These are phyloP conservation scores for Venusia cambrica DNA, from an alignment of 2,888 invertebrate species.

Conservation along the genomic window DNA sequence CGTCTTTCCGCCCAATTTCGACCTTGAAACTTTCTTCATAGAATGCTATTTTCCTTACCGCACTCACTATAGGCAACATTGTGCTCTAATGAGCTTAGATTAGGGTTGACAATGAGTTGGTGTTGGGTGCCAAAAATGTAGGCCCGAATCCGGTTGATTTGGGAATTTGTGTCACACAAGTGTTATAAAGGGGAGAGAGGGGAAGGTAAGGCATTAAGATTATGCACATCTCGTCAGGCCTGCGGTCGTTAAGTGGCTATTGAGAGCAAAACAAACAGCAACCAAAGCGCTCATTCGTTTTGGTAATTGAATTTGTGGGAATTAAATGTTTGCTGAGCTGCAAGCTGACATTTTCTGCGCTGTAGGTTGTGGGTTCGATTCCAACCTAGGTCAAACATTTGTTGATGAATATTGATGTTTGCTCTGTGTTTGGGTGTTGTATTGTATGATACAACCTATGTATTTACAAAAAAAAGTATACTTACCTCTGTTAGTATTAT, in stretches of 20 bases:
- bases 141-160: constrained; percentile 69
- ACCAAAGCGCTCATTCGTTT: constrained; percentile 13
- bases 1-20: constrained; percentile 37
- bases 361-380: not conserved
- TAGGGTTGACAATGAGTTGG: constrained; percentile 39
- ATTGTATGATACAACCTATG: no score
- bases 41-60: constrained; percentile 16
- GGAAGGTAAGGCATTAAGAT: constrained; percentile 42
- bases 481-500: no score
- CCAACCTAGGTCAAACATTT: no score
- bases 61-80: not conserved
- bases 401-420: no score
- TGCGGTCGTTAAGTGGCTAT: constrained; percentile 31
- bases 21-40: constrained; percentile 44
- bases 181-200: constrained; percentile 44
- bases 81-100: constrained; percentile 25
- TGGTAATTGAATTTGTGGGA: constrained; percentile 15
- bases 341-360: constrained; percentile 1
- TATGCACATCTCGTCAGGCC: constrained; percentile 47
- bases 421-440: no score
- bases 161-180: constrained; percentile 68
- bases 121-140: constrained; percentile 54
- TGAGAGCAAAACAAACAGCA: constrained; percentile 25
- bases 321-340: constrained; percentile 7
- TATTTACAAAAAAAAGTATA: no score